Evolutionary conservation across 2,888 invertebrate species (phyloP).

Genomic region (Sisyra nigra): DNA sequence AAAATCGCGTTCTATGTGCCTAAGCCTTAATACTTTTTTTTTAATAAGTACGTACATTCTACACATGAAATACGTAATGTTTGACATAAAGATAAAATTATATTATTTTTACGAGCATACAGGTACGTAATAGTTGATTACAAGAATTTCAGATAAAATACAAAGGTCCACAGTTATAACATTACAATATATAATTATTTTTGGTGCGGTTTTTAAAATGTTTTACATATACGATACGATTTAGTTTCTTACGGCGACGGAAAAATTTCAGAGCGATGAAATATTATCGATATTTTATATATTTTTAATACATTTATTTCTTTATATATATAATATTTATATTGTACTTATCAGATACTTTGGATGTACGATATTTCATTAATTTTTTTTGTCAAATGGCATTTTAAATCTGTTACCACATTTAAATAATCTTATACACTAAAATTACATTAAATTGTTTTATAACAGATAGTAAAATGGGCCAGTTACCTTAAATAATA

Average conservation of each 20-base stretch:
- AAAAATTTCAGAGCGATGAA: not conserved
- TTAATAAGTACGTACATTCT: conserved; percentile 5
- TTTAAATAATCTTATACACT: no score
- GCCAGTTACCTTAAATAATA: no score
- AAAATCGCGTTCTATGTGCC: no score
- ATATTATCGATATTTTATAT: not conserved
- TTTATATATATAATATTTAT: not conserved
- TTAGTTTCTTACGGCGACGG: not conserved
- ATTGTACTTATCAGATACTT: conserved; percentile 6
- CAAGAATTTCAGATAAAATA: not conserved
- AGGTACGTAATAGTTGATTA: conserved; percentile 8
- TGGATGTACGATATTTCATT: not conserved
- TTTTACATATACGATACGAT: conserved; percentile 1
- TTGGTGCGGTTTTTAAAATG: conserved; percentile 4
- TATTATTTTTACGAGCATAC: conserved; percentile 5
- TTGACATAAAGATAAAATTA: conserved; percentile 1
- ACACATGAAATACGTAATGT: conserved; percentile 6
- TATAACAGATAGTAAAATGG: no score
- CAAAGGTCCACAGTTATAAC: conserved; percentile 5
- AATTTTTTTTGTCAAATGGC: no score
- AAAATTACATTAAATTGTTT: no score
- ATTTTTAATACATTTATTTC: not conserved
- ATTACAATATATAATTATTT: not conserved
- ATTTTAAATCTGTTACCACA: no score
- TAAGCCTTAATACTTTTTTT: not conserved